Evolutionary conservation across 2,113 vertebrate genomes (phyloP).

Genomic region (Micromys minutus): DNA sequence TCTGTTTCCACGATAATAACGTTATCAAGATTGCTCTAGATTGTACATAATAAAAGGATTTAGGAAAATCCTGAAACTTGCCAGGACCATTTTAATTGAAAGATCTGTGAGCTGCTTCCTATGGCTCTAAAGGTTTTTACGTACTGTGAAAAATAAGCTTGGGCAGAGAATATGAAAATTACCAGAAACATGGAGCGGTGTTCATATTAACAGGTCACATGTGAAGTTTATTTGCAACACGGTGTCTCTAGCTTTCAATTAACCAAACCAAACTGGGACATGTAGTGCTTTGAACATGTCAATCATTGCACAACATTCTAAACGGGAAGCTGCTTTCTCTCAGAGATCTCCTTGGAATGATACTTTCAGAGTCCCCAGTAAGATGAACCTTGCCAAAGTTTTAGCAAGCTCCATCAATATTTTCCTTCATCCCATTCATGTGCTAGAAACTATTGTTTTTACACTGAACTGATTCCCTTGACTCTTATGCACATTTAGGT

Average conservation of each 20-base stretch:
- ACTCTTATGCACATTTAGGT: not conserved
- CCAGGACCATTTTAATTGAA: not conserved
- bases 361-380: not conserved
- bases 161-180: not conserved
- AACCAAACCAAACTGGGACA: slow-evolving; percentile 27
- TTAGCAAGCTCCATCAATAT: not conserved
- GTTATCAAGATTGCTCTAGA: not conserved
- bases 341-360: slow-evolving; percentile 20
- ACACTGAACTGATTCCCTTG: not conserved
- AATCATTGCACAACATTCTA: not conserved
- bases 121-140: not conserved
- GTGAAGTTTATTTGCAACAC: not conserved
- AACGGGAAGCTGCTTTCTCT: slow-evolving; percentile 31
- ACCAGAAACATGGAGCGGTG: not conserved
- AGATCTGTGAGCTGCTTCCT: not conserved
- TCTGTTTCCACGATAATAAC: not conserved
- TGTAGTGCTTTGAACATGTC: not conserved
- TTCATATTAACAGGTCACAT: not conserved
- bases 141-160: not conserved
- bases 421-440: not conserved
- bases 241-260: slow-evolving; percentile 34
- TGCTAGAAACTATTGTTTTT: not conserved
- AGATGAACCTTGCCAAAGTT: not conserved
- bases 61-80: not conserved
- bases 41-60: slow-evolving; percentile 34